Evolutionary conservation across 2,888 invertebrate species (phyloP).

Genomic region (Aphrophora alni): DNA sequence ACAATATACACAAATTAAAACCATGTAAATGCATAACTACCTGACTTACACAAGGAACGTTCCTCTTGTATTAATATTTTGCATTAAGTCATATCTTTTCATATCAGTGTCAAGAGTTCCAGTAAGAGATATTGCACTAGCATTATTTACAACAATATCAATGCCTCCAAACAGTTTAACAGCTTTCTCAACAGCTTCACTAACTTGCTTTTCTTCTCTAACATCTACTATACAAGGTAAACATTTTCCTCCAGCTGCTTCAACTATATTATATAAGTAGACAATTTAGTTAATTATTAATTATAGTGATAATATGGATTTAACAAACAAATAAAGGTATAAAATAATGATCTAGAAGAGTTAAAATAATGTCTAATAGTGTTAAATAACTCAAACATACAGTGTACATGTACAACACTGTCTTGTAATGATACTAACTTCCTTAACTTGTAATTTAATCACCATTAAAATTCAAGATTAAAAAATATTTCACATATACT

Average conservation of each 20-base stretch:
- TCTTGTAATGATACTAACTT: too few relatives aligned
- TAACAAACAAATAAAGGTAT: too few relatives aligned
- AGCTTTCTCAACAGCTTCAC: slow-evolving; percentile 74
- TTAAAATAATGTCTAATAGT: too few relatives aligned
- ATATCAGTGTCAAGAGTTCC: slow-evolving; percentile 85
- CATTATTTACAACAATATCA: slow-evolving; percentile 95
- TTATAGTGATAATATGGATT: too few relatives aligned
- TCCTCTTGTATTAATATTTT: slow-evolving; percentile 91
- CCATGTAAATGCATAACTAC: neutral
- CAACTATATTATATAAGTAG: too few relatives aligned
- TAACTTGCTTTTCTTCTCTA: slow-evolving; percentile 78
- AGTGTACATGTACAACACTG: too few relatives aligned
- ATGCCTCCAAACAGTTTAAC: slow-evolving; percentile 92
- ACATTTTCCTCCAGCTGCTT: slow-evolving; percentile 83
- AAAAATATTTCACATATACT: too few relatives aligned
- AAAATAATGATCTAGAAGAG: too few relatives aligned
- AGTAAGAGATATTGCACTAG: slow-evolving; percentile 90
- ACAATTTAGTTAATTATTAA: neutral
- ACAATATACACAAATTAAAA: neutral
- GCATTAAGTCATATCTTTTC: slow-evolving; percentile 98
- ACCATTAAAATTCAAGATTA: too few relatives aligned
- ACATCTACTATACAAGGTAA: slow-evolving; percentile 90
- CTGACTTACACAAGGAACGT: slow-evolving; percentile 87
- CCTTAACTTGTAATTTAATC: too few relatives aligned
- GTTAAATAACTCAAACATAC: too few relatives aligned